Percentiles rank a stretch among this genome's conserved stretches.
phyloP scores from a whole-genome alignment of 2,113 vertebrate species.

The Podarcis muralis region DNA sequence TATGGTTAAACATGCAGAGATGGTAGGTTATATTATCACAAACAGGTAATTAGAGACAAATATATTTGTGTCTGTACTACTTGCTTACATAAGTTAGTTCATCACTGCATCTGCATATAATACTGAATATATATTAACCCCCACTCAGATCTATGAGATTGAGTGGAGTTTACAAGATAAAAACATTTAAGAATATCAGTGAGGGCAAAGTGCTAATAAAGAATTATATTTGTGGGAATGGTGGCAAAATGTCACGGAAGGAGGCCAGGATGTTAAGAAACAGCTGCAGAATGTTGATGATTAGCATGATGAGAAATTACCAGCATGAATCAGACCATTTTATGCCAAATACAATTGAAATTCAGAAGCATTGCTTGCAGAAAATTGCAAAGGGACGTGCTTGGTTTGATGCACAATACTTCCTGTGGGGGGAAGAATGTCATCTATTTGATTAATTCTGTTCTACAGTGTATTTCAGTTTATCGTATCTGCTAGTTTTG shows the following conservation, averaged over 20 bases:
- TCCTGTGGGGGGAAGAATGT: neutral
- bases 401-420: slow-evolving; percentile 37
- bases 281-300: neutral
- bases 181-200: neutral
- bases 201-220: neutral
- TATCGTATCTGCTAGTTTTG: neutral
- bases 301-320: rapidly evolving
- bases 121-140: neutral
- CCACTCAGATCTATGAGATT: neutral
- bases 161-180: neutral
- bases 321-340: neutral
- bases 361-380: neutral
- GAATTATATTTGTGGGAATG: neutral
- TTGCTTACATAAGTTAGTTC: neutral
- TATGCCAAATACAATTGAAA: slow-evolving; percentile 1
- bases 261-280: rapidly evolving
- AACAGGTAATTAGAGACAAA: neutral
- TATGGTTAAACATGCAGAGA: neutral
- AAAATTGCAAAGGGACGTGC: neutral
- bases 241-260: neutral
- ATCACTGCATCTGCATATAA: neutral
- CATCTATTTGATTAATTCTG: neutral
- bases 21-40: neutral
- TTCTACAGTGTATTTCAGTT: neutral
- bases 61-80: neutral